These are phyloP conservation scores for Laterallus jamaicensis DNA, from an alignment of 2,113 vertebrate genomes.

Conservation along the genomic window DNA sequence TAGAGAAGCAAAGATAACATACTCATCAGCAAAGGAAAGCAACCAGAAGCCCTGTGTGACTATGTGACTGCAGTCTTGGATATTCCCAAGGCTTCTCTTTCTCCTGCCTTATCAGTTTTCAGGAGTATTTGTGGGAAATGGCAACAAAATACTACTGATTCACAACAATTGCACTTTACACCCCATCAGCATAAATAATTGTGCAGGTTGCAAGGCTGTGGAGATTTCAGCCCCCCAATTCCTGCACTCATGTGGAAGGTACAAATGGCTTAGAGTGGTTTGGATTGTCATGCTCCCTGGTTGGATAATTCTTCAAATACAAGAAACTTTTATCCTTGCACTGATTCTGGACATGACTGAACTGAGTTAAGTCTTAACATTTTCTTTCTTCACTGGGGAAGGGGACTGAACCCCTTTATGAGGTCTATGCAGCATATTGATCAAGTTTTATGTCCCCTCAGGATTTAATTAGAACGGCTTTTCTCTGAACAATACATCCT, in stretches of 20 bases:
- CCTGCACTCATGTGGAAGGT: neutral
- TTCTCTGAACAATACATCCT: neutral
- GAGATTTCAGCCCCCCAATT: neutral
- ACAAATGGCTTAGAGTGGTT: neutral
- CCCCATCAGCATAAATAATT: rapidly evolving
- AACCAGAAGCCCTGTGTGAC: neutral
- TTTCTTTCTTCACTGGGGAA: neutral
- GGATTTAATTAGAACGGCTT: constrained; percentile 13
- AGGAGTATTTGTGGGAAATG: neutral
- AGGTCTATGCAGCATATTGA: neutral
- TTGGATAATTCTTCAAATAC: neutral
- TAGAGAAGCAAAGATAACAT: neutral
- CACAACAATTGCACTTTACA: rapidly evolving
- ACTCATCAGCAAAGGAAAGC: neutral
- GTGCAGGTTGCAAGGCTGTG: neutral
- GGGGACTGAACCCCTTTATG: neutral
- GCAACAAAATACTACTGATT: neutral
- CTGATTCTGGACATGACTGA: neutral
- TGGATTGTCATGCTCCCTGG: neutral
- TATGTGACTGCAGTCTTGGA: neutral
- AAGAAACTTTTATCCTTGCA: neutral
- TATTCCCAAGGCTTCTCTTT: neutral
- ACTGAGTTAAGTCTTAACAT: neutral
- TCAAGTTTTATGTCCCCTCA: neutral
- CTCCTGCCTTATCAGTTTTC: neutral